Evolutionary conservation across 2,797 vertebrate genomes (phyloP).

Genomic region (Sebastes miniatus): DNA sequence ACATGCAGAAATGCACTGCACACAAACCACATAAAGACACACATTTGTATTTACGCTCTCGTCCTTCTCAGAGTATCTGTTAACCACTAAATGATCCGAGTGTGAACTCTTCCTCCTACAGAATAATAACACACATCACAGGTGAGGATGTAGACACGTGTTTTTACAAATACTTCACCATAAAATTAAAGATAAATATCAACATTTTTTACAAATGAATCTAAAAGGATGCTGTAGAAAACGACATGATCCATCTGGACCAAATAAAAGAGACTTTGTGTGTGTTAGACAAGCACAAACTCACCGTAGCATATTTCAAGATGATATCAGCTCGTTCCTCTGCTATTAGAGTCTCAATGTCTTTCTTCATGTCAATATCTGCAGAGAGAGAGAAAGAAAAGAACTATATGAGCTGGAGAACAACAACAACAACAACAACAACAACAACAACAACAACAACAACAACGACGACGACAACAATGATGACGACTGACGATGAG

Average conservation of each 20-base stretch:
- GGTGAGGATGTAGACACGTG: too few relatives aligned
- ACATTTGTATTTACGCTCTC: conserved; percentile 1
- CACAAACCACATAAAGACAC: conserved; percentile 16
- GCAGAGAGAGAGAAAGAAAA: conserved; percentile 32
- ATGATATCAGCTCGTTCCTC: conserved; percentile 90
- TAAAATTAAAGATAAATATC: neutral
- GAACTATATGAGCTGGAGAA: neutral
- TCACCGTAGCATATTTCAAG: conserved; percentile 89
- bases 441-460: neutral
- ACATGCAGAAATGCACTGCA: conserved; percentile 2
- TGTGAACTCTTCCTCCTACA: conserved; percentile 41
- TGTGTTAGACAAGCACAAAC: conserved; percentile 4
- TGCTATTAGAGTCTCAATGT: conserved; percentile 89
- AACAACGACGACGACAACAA: neutral
- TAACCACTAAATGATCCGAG: conserved; percentile 5
- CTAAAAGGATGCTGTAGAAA: too few relatives aligned
- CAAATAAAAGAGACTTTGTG: neutral
- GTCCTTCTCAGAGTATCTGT: neutral
- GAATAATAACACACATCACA: neutral
- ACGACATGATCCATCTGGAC: neutral
- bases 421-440: neutral
- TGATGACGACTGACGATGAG: neutral
- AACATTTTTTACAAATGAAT: neutral
- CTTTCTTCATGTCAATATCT: conserved; percentile 95
- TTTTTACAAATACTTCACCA: neutral